phyloP scores from a whole-genome alignment of 2,888 invertebrate species.

The Tupiocoris notatus region DNA sequence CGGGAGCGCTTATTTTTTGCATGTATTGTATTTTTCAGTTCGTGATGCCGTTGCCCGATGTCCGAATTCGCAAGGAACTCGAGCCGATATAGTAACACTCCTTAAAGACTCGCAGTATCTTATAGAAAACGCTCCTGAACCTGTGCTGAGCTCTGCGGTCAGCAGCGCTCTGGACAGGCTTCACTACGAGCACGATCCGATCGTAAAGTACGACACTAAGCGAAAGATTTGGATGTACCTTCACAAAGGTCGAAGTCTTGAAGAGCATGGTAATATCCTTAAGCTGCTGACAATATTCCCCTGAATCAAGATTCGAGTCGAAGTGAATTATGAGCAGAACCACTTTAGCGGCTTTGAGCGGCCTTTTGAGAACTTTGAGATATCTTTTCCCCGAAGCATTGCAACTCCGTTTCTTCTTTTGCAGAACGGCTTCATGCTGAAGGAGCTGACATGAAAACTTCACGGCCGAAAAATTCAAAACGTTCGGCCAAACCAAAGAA shows the following conservation, averaged over 20 bases:
- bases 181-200: slow-evolving; percentile 87
- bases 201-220: slow-evolving; percentile 88
- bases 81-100: slow-evolving; percentile 86
- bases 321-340: no score
- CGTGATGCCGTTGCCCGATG: slow-evolving; percentile 89
- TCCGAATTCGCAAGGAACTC: slow-evolving; percentile 91
- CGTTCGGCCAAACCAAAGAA: slow-evolving; percentile 58
- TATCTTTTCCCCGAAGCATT: no score
- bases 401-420: no score
- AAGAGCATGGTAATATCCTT: slow-evolving; percentile 61
- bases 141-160: slow-evolving; percentile 75
- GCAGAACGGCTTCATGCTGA: slow-evolving; percentile 62
- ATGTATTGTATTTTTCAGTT: no score
- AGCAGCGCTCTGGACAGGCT: slow-evolving; percentile 88
- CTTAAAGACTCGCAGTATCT: slow-evolving; percentile 65
- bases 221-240: slow-evolving; percentile 95
- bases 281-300: no score
- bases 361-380: not conserved
- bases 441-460: slow-evolving; percentile 42
- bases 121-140: slow-evolving; percentile 56
- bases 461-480: slow-evolving; percentile 57
- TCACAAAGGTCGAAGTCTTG: slow-evolving; percentile 68
- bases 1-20: no score
- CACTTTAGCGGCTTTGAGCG: no score
- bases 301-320: no score